Conservation (phyloP, 2,888 invertebrate genomes). For the Elegia similella region DNA sequence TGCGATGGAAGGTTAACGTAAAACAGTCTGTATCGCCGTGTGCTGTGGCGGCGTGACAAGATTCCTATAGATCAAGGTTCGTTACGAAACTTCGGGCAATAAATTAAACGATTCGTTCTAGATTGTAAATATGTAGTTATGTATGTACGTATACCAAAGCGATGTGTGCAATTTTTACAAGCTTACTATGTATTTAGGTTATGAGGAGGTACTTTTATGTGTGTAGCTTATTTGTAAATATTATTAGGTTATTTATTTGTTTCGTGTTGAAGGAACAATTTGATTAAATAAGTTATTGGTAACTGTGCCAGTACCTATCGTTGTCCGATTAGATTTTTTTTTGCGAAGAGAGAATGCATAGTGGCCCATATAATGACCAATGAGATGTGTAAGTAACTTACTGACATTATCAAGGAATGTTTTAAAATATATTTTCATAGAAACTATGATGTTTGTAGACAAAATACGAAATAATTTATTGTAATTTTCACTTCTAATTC, state of each 20-base stretch:
- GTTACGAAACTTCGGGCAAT: slow-evolving; percentile 71
- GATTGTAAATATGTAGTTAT: slow-evolving; percentile 78
- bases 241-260: slow-evolving; percentile 37
- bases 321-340: slow-evolving; percentile 10
- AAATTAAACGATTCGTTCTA: slow-evolving; percentile 56
- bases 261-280: slow-evolving; percentile 30
- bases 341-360: background rate
- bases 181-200: slow-evolving; percentile 70
- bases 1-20: slow-evolving; percentile 20
- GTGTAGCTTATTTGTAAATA: slow-evolving; percentile 58
- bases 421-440: background rate
- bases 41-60: slow-evolving; percentile 21
- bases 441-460: background rate
- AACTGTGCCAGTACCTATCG: slow-evolving; percentile 2
- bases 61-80: slow-evolving; percentile 35
- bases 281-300: slow-evolving; percentile 38
- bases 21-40: background rate
- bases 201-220: slow-evolving; percentile 47
- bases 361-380: background rate
- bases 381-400: background rate
- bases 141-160: slow-evolving; percentile 80
- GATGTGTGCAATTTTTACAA: slow-evolving; percentile 81
- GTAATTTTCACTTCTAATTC: background rate
- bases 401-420: background rate
- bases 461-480: background rate